phyloP scores from a whole-genome alignment of 2,113 vertebrate genomes.

The Struthio camelus region DNA sequence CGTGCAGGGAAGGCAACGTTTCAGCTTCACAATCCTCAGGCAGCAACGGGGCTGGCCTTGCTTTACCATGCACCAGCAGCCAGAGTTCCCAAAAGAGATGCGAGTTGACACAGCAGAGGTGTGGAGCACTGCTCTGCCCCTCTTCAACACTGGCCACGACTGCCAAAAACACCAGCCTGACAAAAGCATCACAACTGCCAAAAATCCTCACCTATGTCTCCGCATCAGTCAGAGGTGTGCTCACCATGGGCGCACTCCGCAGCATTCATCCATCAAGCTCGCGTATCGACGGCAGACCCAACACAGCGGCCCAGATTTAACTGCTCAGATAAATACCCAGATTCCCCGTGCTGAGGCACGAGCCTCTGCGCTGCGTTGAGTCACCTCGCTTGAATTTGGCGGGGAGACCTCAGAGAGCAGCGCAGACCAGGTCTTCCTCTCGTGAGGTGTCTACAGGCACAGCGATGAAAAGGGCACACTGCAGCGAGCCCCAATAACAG shows the following conservation, averaged over 20 bases:
- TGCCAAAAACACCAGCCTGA: neutral
- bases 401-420: neutral
- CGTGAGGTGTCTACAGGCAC: neutral
- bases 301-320: neutral
- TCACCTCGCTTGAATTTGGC: neutral
- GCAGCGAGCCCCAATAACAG: neutral
- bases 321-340: fast-evolving
- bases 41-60: neutral
- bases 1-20: fast-evolving
- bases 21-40: neutral
- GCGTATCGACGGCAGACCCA: neutral
- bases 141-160: too few species aligned
- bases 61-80: neutral
- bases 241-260: neutral
- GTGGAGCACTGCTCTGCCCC: neutral
- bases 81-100: neutral
- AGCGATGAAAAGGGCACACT: neutral
- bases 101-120: fast-evolving
- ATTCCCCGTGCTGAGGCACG: neutral
- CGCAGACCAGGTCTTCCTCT: neutral
- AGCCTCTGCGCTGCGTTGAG: neutral
- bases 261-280: fast-evolving
- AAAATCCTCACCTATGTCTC: neutral
- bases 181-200: neutral
- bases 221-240: fast-evolving